Evolutionary conservation across 64 coral and sea anemone genomes (phyloP), one percentile per base, ranked within the genome.

Genomic region (Anthopleura sola): DNA sequence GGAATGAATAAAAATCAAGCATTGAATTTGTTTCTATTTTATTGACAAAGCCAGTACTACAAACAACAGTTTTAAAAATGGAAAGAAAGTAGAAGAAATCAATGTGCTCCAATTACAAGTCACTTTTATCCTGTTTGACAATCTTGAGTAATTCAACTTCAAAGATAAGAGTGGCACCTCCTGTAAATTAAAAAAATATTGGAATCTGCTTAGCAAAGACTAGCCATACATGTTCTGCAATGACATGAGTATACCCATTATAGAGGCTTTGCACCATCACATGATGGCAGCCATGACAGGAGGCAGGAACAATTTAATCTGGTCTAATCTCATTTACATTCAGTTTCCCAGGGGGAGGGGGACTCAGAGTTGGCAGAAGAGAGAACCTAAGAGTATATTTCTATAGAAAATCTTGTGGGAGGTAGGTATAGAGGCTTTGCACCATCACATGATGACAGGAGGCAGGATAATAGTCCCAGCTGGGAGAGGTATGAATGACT

Each of bases 111-210:
- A 51, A 79, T 90, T 86, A 94, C 57, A 94, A 87, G 54, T 94
- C 92, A 68, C 83, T 55, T 49, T 81, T 86, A 17, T 81, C 32
- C 36, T 93, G 49, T 85, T 54, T 87, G 16, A 68, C 79, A 68
- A 93, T 93, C 49, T 93, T 98, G 36, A 98, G 82, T 8, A 98
- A 66, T 74, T 98, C 95, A 39, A 98, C 95, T 83, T 98, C 95
- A 89, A 98, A 98, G 20, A 91, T 88, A 44, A 98, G 92, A 49
- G 95, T 98, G 29, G 95, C 95, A 24, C 95, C 95, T 51, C 95
- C 95, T 98, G 38, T 20, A 83, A 89, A 88, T 26, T 20, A 88
- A 85, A 79, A 60, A 71, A 28, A 80, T 34, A 57, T 37, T 71
- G 11, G 66, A 34, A 34, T 71, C 12, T 71, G 66, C 66, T 71